These are phyloP conservation scores for Echiichthys vipera DNA, from an alignment of 2,797 vertebrate genomes.

Conservation along the genomic window DNA sequence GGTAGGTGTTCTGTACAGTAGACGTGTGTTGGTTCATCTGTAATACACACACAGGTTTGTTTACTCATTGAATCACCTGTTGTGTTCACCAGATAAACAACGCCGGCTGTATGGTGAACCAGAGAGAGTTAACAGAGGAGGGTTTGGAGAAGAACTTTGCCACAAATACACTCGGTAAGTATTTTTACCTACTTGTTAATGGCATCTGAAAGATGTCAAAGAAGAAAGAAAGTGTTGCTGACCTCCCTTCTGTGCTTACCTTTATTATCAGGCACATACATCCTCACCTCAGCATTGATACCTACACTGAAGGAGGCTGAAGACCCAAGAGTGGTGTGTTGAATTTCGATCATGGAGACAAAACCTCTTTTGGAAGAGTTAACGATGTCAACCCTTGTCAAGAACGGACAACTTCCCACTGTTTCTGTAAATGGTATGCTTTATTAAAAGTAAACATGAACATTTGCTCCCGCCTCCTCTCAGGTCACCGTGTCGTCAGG, in stretches of 20 bases:
- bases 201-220: too few relatives aligned
- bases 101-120: slow-evolving; percentile 90
- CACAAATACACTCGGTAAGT: slow-evolving; percentile 87
- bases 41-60: background rate
- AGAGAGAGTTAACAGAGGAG: slow-evolving; percentile 88
- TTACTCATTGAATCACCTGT: background rate
- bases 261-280: slow-evolving; percentile 83
- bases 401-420: too few relatives aligned
- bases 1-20: slow-evolving; percentile 76
- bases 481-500: slow-evolving; percentile 91
- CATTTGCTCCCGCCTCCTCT: background rate
- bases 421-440: background rate
- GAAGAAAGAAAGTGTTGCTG: background rate
- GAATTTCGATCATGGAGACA: background rate
- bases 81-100: slow-evolving; percentile 86
- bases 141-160: slow-evolving; percentile 91
- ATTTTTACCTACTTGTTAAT: background rate
- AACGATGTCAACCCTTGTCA: too few relatives aligned
- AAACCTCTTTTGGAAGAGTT: background rate
- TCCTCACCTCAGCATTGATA: slow-evolving; percentile 88
- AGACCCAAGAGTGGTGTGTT: slow-evolving; percentile 89
- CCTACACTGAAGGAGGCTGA: slow-evolving; percentile 85
- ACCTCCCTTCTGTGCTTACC: background rate
- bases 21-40: background rate
- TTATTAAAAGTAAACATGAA: background rate